Percentiles rank a stretch among this genome's conserved stretches.
These are phyloP conservation scores for Phalacrocorax carbo DNA, from an alignment of 2,113 vertebrate species.

Conservation along the genomic window DNA sequence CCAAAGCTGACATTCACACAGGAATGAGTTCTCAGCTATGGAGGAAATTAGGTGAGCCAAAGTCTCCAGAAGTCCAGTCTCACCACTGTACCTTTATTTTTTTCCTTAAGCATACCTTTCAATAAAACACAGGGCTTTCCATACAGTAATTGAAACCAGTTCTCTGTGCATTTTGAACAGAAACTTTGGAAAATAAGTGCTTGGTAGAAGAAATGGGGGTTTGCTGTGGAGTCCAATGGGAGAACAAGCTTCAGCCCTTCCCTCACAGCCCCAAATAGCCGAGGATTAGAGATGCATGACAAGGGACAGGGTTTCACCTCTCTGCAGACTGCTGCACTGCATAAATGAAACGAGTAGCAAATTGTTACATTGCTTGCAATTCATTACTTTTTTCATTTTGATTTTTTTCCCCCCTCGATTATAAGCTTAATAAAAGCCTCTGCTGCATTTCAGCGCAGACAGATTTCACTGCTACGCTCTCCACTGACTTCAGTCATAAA, in stretches of 20 bases:
- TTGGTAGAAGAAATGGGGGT: background rate
- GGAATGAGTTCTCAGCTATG: background rate
- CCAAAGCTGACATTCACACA: background rate
- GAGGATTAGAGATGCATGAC: background rate
- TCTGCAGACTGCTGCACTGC: background rate
- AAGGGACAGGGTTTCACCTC: background rate
- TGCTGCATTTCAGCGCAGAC: background rate
- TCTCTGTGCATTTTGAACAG: background rate
- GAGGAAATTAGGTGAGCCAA: background rate
- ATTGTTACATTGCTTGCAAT: background rate
- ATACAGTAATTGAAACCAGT: background rate
- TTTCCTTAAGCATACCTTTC: background rate
- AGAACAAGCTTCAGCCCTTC: background rate
- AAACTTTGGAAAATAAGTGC: background rate
- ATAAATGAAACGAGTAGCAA: background rate
- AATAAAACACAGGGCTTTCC: background rate
- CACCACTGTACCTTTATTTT: background rate
- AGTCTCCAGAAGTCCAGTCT: background rate
- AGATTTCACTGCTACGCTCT: background rate
- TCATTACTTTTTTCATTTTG: background rate
- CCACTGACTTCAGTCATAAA: background rate
- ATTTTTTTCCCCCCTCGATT: background rate
- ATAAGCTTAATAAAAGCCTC: constrained; percentile 19
- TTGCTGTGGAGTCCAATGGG: background rate
- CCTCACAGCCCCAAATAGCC: background rate